Percentiles rank a stretch among this genome's conserved stretches.
These are phyloP conservation scores for Apis florea DNA, from an alignment of 1,140 invertebrate genomes.

Conservation along the genomic window DNA sequence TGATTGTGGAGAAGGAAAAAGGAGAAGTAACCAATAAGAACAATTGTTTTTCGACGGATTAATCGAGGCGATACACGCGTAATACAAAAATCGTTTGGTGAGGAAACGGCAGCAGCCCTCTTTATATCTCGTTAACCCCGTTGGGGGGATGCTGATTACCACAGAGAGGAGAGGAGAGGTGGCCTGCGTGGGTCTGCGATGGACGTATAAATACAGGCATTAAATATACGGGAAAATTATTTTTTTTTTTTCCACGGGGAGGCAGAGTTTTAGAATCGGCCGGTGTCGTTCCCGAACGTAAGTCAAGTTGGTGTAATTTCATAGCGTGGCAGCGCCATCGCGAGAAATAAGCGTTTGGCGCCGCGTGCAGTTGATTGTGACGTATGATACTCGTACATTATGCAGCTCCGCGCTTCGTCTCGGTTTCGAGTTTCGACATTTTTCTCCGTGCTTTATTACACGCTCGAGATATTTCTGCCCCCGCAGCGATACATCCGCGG, in stretches of 20 bases:
- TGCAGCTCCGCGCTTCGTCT: conserved; percentile 68
- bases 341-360: conserved; percentile 71
- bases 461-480: conserved; percentile 69
- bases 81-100: not conserved
- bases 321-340: conserved; percentile 68
- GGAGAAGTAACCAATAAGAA: too few relatives aligned
- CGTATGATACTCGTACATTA: conserved; percentile 73
- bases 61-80: not conserved
- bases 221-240: conserved; percentile 63
- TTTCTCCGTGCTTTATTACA: conserved; percentile 72
- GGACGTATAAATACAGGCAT: conserved; percentile 57
- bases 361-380: conserved; percentile 73
- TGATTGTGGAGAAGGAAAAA: too few relatives aligned
- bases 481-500: conserved; percentile 59
- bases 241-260: conserved; percentile 47
- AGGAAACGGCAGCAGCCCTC: not conserved
- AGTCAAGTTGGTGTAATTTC: conserved; percentile 69
- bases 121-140: not conserved
- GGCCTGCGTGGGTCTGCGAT: conserved; percentile 43
- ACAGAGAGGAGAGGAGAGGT: not conserved
- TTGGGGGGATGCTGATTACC: conserved; percentile 18
- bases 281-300: conserved; percentile 65
- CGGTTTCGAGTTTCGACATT: conserved; percentile 73
- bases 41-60: not conserved
- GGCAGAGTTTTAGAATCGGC: conserved; percentile 49